Percentiles rank a stretch among this genome's conserved stretches.
These are phyloP conservation scores for Gouania willdenowi DNA, from an alignment of 2,797 vertebrate genomes.

Conservation along the genomic window DNA sequence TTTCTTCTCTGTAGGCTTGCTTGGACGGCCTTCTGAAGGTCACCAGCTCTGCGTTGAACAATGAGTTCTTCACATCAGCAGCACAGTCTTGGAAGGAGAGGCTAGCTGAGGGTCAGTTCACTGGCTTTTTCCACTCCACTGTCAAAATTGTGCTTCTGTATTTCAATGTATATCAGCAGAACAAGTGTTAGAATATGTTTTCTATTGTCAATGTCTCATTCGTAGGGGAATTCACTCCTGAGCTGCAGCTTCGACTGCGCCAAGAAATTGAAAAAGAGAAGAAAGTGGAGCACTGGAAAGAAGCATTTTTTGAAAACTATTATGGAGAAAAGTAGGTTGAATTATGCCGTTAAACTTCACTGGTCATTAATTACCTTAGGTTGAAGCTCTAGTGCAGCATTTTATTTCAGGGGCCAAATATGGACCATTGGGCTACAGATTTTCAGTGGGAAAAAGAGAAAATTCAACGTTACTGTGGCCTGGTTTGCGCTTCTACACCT, in stretches of 20 bases:
- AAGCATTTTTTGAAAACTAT: slow-evolving; percentile 93
- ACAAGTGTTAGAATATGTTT: too few relatives aligned
- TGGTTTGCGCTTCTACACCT: too few relatives aligned
- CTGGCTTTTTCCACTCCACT: too few relatives aligned
- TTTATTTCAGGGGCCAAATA: too few relatives aligned
- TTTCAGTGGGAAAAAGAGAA: too few relatives aligned
- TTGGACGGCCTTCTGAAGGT: slow-evolving; percentile 89
- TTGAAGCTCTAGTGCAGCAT: too few relatives aligned
- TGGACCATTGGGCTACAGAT: too few relatives aligned
- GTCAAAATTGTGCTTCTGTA: too few relatives aligned
- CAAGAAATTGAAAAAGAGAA: slow-evolving; percentile 98
- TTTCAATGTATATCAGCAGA: too few relatives aligned
- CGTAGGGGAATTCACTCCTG: slow-evolving; percentile 93
- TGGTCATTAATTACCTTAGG: too few relatives aligned
- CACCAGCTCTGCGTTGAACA: slow-evolving; percentile 93
- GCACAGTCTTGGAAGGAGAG: slow-evolving; percentile 98
- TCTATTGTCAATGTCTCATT: background rate
- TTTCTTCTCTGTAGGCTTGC: slow-evolving; percentile 77
- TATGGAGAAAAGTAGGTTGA: slow-evolving; percentile 91
- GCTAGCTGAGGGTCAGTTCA: slow-evolving; percentile 86
- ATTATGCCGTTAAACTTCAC: background rate
- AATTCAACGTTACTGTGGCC: too few relatives aligned
- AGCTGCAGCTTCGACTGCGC: slow-evolving; percentile 92
- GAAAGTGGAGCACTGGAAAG: slow-evolving; percentile 96
- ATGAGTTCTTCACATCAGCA: slow-evolving; percentile 97